Percentiles rank a stretch among this genome's conserved stretches.
Conservation (phyloP, 2,797 vertebrate species). For the Peromyscus aztecus region DNA sequence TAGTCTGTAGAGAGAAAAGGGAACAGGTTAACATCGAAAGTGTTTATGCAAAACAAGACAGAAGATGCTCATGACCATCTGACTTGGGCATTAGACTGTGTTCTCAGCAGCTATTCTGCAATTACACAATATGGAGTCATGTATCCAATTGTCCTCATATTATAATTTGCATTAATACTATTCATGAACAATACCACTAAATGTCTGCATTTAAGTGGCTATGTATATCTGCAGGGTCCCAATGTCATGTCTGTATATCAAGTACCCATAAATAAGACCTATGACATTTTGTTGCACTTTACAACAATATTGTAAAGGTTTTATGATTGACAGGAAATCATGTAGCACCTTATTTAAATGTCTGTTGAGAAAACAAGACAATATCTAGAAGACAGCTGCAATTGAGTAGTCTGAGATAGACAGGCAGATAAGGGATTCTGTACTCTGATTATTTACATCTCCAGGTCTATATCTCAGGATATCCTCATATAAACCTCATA, state of each 20-base stretch:
- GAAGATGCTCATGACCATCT: not conserved
- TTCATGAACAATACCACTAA: conserved; percentile 4
- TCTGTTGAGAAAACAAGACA: conserved; percentile 9
- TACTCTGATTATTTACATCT: not conserved
- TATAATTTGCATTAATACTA: conserved; percentile 30
- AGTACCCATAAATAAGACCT: not conserved
- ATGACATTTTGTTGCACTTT: not conserved
- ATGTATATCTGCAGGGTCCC: not conserved
- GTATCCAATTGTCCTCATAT: not conserved
- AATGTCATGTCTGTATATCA: not conserved
- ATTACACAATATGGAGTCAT: not conserved
- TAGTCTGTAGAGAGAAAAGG: conserved; percentile 9
- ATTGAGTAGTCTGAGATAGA: not conserved
- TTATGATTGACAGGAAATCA: not conserved
- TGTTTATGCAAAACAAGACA: conserved; percentile 20
- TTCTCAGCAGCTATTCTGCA: not conserved
- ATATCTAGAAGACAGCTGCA: not conserved
- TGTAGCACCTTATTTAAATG: not conserved
- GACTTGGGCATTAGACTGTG: not conserved
- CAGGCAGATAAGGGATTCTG: not conserved
- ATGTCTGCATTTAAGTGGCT: not conserved
- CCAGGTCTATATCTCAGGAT: not conserved
- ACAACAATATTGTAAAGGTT: conserved; percentile 2
- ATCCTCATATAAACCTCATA: not conserved
- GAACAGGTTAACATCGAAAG: not conserved